Evolutionary conservation across 2,113 vertebrate genomes (phyloP).

Genomic region (Pomatorhinus ruficollis): DNA sequence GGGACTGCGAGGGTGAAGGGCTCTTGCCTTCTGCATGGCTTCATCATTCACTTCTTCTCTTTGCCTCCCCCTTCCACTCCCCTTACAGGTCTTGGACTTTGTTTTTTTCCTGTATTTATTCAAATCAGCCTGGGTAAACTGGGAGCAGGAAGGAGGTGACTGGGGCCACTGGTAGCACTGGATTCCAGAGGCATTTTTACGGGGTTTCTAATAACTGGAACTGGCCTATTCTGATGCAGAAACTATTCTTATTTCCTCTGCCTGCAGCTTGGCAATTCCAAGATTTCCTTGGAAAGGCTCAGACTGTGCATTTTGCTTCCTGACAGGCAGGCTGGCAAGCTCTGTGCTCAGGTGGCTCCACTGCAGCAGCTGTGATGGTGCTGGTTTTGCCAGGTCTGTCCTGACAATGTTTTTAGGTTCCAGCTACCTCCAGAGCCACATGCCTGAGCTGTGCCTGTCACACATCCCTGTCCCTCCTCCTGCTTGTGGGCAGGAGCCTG

Average conservation of each 20-base stretch:
- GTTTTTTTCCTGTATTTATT: background rate
- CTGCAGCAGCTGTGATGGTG: background rate
- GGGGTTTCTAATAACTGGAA: background rate
- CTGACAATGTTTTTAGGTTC: background rate
- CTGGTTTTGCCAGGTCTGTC: background rate
- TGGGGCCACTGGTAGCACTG: background rate
- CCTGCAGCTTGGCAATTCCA: background rate
- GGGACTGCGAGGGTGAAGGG: background rate
- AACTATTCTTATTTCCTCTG: background rate
- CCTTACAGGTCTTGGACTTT: background rate
- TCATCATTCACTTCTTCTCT: background rate
- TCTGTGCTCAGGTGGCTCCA: background rate
- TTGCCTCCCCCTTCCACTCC: background rate
- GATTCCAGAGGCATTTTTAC: background rate
- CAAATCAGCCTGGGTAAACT: background rate
- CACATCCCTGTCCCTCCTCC: background rate
- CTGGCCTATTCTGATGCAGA: background rate
- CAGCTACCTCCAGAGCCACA: background rate
- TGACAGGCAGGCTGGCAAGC: background rate
- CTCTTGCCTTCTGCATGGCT: background rate
- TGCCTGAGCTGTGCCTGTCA: background rate
- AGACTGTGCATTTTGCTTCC: background rate
- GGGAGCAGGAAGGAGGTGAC: background rate
- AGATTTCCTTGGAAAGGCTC: background rate
- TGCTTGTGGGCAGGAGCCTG: background rate